Evolutionary conservation across 2,797 vertebrate species (phyloP), one percentile per base, ranked within the genome.

Genomic region (Sebastes reedi): DNA sequence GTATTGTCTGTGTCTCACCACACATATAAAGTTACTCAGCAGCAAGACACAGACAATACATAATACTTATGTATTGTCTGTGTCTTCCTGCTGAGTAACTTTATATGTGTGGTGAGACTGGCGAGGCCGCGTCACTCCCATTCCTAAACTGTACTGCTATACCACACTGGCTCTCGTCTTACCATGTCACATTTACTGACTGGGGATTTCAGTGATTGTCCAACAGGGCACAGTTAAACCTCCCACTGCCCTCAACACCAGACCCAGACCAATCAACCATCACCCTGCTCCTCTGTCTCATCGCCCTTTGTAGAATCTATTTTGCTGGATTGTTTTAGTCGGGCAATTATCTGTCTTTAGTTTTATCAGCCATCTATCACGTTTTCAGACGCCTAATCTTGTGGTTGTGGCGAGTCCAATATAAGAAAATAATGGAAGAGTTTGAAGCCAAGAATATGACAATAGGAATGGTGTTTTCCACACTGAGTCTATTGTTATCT

Each of bases 221-320:
- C 54, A 75, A n/a, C 60, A 46, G 83, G 71, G 86, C 65, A 86
- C 89, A 91, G 88, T 90, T 91, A 90, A 91, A 91, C 86, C 91
- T 83, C 50, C 75, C 71, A 10, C 68, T 67, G 67, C 24, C 67
- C 73, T 62, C 75, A 42, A 25, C 72, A 64, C 30, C 68, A 66
- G 36, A 65, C 39, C 36, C 64, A 4, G 46, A 72, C 42, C 58
- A 13, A 61, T 61, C 70, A 70, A 4, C 39, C 54, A 24, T 9
- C 52, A 36, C 30, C 18, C 67, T 62, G 34, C 72, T 74, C 27
- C 24, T 13, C 52, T 24, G 18, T 20, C 24, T 67, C 46, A 11
- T 14, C 3, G 2, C 50, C 46, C 25, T 36, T 22, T 50, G 24
- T 3, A 36, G 34, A 5, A 25, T 66, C 39, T 68, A 7, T 74